Conservation (phyloP, 2,113 vertebrate species). For the Rafetus swinhoei region DNA sequence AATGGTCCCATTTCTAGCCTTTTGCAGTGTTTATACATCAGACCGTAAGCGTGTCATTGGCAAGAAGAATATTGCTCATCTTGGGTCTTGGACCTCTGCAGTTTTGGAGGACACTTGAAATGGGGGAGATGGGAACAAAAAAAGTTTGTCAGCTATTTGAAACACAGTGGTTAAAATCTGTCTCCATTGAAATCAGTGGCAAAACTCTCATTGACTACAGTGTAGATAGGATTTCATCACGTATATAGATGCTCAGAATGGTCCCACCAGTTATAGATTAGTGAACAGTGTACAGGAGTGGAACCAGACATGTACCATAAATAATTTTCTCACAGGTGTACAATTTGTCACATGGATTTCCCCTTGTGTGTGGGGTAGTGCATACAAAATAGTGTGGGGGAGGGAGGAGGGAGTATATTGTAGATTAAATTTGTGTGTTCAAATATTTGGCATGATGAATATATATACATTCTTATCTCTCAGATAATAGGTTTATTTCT, state of each 20-base stretch:
- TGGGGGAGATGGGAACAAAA: background rate
- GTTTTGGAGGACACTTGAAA: background rate
- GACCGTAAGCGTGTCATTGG: background rate
- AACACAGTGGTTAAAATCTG: background rate
- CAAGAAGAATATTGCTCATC: background rate
- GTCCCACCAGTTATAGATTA: background rate
- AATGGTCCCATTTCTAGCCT: background rate
- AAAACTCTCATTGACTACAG: background rate
- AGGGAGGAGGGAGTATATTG: background rate
- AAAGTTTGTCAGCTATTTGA: background rate
- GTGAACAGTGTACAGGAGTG: background rate
- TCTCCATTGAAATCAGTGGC: background rate
- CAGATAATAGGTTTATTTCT: background rate
- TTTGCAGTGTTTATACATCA: background rate
- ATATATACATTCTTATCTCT: background rate
- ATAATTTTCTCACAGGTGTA: background rate
- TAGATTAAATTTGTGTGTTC: background rate
- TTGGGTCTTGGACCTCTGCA: background rate
- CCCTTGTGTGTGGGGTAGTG: background rate
- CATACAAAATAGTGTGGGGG: background rate
- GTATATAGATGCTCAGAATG: background rate
- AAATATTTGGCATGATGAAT: background rate
- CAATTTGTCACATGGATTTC: background rate
- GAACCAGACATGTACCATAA: fast-evolving
- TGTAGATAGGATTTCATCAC: background rate